A percentile compares a stretch with the other conserved stretches of the same genome.
Evolutionary conservation across 2,797 vertebrate species (phyloP).

Genomic region (Darevskia mixta): DNA sequence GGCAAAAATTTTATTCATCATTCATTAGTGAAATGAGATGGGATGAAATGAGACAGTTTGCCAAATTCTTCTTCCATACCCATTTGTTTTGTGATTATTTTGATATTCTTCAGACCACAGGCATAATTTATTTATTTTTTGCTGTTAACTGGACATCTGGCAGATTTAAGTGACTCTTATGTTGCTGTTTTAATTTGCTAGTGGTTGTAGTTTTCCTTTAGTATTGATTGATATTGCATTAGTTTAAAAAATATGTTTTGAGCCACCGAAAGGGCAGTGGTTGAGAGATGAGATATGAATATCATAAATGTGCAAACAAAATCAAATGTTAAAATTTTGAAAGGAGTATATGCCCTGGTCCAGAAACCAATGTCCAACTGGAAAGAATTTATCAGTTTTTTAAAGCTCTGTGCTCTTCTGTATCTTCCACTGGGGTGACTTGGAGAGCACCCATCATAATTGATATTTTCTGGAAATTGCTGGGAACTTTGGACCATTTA

Average conservation of each 20-base stretch:
- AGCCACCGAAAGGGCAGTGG: neutral
- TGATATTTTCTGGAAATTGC: conserved; percentile 26
- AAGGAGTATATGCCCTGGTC: neutral
- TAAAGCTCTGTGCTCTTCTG: neutral
- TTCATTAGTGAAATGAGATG: neutral
- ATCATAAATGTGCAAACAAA: neutral
- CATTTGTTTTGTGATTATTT: neutral
- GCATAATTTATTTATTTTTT: neutral
- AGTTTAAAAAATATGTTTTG: neutral
- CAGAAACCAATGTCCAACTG: neutral
- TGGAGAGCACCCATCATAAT: neutral
- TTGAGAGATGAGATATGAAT: neutral
- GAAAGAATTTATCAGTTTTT: neutral
- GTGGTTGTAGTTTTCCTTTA: neutral
- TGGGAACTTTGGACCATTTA: conserved; percentile 24
- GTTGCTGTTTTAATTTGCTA: neutral
- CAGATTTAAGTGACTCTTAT: neutral
- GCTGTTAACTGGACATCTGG: too few species aligned
- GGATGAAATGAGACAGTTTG: too few species aligned
- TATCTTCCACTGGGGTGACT: neutral
- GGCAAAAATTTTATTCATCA: neutral
- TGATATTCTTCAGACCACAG: neutral
- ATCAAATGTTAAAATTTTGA: neutral
- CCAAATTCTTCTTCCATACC: neutral
- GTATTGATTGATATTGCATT: neutral